Evolutionary conservation across 2,888 invertebrate genomes (phyloP).

Genomic region (Lacanobia wlatinum): DNA sequence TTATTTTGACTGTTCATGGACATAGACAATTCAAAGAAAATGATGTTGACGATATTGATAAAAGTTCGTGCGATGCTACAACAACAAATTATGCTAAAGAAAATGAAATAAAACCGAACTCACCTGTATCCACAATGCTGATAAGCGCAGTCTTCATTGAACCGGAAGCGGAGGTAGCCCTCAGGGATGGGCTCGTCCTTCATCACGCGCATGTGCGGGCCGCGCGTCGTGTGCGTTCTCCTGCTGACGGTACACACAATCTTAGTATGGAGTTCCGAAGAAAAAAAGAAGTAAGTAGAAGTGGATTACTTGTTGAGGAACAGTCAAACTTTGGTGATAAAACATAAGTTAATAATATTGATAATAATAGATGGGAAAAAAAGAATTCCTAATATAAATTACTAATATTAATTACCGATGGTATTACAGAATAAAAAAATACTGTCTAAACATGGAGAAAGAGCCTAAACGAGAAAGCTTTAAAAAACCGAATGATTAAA

Average conservation of each 20-base stretch:
- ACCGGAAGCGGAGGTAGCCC: slow-evolving; percentile 96
- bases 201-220: slow-evolving; percentile 93
- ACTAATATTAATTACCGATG: no score
- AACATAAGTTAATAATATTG: no score
- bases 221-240: slow-evolving; percentile 81
- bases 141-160: slow-evolving; percentile 98
- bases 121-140: slow-evolving; percentile 95
- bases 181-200: slow-evolving; percentile 97
- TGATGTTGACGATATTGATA: background rate
- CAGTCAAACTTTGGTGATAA: no score
- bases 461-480: background rate
- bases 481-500: background rate
- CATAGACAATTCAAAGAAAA: background rate
- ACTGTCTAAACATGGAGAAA: background rate
- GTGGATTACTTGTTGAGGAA: no score
- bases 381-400: no score
- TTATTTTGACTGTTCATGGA: background rate
- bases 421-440: no score
- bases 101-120: slow-evolving; percentile 9
- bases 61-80: no score
- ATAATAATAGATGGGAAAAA: no score
- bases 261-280: slow-evolving; percentile 15
- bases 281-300: background rate
- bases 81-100: background rate
- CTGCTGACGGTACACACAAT: slow-evolving; percentile 72